Conservation (phyloP, 2,113 vertebrate genomes). For the Thomomys bottae region DNA sequence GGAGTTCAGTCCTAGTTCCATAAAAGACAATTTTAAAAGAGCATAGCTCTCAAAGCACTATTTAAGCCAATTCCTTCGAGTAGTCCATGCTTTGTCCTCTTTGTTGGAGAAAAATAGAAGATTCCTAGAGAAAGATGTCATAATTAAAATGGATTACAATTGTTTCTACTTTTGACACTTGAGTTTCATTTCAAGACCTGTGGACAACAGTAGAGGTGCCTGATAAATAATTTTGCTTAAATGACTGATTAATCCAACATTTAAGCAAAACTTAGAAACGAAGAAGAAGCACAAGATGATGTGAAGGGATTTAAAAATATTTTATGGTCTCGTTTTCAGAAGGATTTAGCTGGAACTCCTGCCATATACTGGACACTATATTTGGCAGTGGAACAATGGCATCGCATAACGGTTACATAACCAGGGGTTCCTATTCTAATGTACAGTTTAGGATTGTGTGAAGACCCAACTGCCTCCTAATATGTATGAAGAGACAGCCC, state of each 20-base stretch:
- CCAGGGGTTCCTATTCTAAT: neutral
- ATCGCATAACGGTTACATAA: neutral
- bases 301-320: neutral
- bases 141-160: neutral
- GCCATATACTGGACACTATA: neutral
- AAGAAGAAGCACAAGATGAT: neutral
- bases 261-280: slow-evolving; percentile 14
- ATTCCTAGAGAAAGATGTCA: neutral
- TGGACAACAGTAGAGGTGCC: neutral
- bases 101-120: neutral
- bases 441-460: neutral
- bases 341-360: neutral
- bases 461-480: neutral
- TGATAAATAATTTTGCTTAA: neutral
- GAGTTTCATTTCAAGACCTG: neutral
- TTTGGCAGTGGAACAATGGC: neutral
- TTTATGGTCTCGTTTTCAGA: neutral
- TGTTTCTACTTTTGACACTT: neutral
- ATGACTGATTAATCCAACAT: neutral
- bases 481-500: neutral
- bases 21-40: too few species aligned
- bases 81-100: neutral
- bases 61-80: neutral
- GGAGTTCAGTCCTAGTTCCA: too few species aligned
- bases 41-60: too few species aligned